These are phyloP conservation scores for Harpalus rubripes DNA, from an alignment of 2,888 invertebrate genomes.

Conservation along the genomic window DNA sequence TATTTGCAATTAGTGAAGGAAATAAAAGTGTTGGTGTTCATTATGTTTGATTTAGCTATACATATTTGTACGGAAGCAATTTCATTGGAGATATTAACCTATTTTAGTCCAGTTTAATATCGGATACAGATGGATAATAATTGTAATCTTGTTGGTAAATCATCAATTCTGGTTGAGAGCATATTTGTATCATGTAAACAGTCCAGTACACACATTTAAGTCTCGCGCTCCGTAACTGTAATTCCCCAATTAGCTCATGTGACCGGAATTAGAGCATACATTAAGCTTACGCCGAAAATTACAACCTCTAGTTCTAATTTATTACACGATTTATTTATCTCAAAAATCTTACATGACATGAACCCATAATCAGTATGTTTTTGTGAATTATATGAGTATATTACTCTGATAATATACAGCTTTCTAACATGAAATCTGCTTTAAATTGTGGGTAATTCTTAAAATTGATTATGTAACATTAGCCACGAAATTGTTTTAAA, in stretches of 20 bases:
- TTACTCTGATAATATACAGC: conserved; percentile 2
- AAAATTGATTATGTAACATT: not conserved
- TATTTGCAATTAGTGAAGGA: too few species aligned
- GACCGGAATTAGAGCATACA: conserved; percentile 48
- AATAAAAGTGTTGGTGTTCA: too few species aligned
- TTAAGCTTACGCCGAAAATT: conserved; percentile 35
- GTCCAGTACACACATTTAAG: conserved; percentile 41
- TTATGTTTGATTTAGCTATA: not conserved
- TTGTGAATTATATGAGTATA: not conserved
- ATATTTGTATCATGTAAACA: conserved; percentile 44
- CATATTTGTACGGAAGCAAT: not conserved
- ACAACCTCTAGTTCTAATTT: conserved; percentile 16
- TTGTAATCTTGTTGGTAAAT: conserved; percentile 9
- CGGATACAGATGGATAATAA: not conserved
- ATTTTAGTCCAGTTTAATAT: conserved; percentile 2
- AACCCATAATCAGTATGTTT: conserved; percentile 17
- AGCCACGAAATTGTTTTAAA: not conserved
- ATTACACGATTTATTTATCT: conserved; percentile 38
- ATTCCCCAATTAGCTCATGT: conserved; percentile 47
- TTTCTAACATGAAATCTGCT: not conserved
- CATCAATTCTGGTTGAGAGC: conserved; percentile 25
- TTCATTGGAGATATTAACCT: not conserved
- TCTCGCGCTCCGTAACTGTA: conserved; percentile 15
- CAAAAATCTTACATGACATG: conserved; percentile 22
- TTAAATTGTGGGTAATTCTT: not conserved